Conservation (phyloP, 2,113 vertebrate species). For the Apeltes quadracus region DNA sequence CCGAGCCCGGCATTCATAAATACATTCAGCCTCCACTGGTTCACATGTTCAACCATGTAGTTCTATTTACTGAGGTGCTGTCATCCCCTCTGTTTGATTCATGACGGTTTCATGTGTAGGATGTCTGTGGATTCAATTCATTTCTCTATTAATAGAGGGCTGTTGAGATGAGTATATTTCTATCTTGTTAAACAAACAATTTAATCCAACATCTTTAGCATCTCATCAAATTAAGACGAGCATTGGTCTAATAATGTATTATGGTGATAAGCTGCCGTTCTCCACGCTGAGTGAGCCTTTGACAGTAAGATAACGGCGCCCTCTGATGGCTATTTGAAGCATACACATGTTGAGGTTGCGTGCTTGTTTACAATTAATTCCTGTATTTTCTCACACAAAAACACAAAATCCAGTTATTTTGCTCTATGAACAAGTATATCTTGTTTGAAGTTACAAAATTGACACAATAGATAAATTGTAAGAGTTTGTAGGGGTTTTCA, state of each 20-base stretch:
- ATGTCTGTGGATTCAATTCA: constrained; percentile 25
- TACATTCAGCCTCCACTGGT: constrained; percentile 35
- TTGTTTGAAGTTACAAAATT: neutral
- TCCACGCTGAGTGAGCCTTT: neutral
- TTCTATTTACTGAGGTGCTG: constrained; percentile 53
- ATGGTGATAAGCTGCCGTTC: constrained; percentile 12
- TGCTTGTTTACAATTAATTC: neutral
- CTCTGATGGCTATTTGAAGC: constrained; percentile 57
- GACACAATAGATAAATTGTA: neutral
- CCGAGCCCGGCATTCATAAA: constrained; percentile 54
- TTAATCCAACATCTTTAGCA: constrained; percentile 2
- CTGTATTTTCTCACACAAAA: neutral
- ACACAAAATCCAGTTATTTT: neutral
- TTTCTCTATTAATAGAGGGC: constrained; percentile 7
- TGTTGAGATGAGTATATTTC: neutral
- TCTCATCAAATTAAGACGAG: constrained; percentile 13
- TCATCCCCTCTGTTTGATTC: constrained; percentile 47
- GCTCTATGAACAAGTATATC: neutral
- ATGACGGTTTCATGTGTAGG: constrained; percentile 15
- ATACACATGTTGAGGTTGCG: neutral
- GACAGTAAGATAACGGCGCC: constrained; percentile 53
- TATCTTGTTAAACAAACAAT: constrained; percentile 26
- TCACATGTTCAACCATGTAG: constrained; percentile 40
- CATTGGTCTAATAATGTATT: constrained; percentile 9
- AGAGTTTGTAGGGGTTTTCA: neutral